Evolutionary conservation across 1,140 invertebrate species (phyloP).

Genomic region (Heterodera carotae): DNA sequence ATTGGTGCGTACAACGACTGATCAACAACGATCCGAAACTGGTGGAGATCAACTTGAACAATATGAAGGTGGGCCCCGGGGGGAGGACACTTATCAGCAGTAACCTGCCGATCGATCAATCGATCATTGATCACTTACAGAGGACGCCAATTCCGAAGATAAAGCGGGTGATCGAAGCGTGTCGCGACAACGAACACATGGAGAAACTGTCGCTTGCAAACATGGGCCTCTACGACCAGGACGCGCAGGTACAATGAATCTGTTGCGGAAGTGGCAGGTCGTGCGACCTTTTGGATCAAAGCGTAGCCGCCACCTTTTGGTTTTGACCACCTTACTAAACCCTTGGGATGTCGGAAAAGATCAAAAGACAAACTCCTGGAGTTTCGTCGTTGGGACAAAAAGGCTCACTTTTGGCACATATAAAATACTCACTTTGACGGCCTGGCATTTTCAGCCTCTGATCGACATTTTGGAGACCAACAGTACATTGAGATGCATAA

Average conservation of each 20-base stretch:
- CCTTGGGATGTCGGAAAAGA: too few species aligned
- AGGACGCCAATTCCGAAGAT: conserved; percentile 68
- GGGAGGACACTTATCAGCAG: background rate
- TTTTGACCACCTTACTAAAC: too few species aligned
- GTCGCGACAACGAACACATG: conserved; percentile 68
- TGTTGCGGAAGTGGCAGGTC: too few species aligned
- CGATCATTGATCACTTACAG: conserved; percentile 54
- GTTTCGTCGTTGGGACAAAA: too few species aligned
- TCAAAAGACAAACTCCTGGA: too few species aligned
- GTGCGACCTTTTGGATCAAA: too few species aligned
- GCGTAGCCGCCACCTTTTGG: too few species aligned
- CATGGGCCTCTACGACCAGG: conserved; percentile 67
- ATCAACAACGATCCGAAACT: conserved; percentile 67
- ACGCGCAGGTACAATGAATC: conserved; percentile 68
- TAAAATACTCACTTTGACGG: too few species aligned
- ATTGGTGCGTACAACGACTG: conserved; percentile 67
- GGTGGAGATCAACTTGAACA: conserved; percentile 64
- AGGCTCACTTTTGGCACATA: too few species aligned
- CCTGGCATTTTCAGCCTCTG: conserved; percentile 66
- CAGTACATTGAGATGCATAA: conserved; percentile 67
- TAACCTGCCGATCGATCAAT: too few species aligned
- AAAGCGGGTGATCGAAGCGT: conserved; percentile 66
- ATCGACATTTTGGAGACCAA: conserved; percentile 67
- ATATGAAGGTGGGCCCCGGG: conserved; percentile 62
- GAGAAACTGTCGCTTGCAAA: conserved; percentile 68